Evolutionary conservation across 2,797 vertebrate species (phyloP).

Genomic region (Periparus ater): DNA sequence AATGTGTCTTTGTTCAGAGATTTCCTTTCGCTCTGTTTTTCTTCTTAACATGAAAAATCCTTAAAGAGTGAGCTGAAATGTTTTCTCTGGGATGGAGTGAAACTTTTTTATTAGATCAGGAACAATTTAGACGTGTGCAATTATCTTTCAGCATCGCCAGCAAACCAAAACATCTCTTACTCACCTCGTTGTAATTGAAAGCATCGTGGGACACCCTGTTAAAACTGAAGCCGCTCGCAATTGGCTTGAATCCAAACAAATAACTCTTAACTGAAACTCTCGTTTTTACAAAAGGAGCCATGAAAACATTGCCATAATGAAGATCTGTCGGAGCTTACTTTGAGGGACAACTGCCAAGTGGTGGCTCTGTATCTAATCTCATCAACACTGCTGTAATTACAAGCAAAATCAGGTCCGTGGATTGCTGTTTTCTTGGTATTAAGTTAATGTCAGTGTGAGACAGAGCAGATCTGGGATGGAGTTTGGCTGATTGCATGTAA

Average conservation of each 20-base stretch:
- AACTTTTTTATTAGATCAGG: conserved; percentile 13
- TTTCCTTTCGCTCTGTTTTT: conserved; percentile 25
- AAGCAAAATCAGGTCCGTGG: background rate
- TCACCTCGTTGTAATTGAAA: conserved; percentile 15
- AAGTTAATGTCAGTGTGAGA: background rate
- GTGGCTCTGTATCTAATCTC: conserved; percentile 9
- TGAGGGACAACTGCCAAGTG: conserved; percentile 19
- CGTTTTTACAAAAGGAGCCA: conserved; percentile 28
- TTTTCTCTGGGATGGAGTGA: conserved; percentile 7
- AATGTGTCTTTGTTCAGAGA: conserved; percentile 33
- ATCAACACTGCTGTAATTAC: conserved; percentile 6
- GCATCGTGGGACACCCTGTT: background rate
- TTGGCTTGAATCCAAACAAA: conserved; percentile 36
- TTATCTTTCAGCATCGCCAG: conserved; percentile 18
- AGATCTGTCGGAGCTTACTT: conserved; percentile 4
- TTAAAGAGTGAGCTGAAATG: background rate
- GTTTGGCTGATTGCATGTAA: background rate
- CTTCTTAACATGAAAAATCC: background rate
- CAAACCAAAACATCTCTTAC: conserved; percentile 39
- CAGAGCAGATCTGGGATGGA: background rate
- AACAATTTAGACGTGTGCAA: conserved; percentile 12
- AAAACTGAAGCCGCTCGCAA: background rate
- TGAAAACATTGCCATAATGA: conserved; percentile 1
- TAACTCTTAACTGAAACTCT: conserved; percentile 23
- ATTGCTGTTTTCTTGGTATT: background rate